Base-by-base conservation (phyloP, 2,888 invertebrate genomes). In the Campoletis raptor region DNA sequence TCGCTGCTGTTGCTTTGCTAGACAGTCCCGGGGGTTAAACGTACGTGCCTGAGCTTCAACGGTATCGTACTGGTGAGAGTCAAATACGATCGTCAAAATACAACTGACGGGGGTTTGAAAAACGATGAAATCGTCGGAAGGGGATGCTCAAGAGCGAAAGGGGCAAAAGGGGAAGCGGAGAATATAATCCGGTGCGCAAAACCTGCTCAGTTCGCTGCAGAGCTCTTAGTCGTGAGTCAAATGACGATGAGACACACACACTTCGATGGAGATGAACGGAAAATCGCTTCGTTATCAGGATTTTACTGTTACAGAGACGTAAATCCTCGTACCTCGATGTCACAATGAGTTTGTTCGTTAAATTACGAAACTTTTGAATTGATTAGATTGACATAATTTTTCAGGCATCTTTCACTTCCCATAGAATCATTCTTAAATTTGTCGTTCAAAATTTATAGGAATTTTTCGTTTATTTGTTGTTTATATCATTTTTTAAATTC, bases 51-150 rank as follows among this genome's bases (percentile, higher is more conserved):
- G 76, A 78, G 81, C 81, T 81, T 57, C 72, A 87, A 87, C 79
- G 73, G 64, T 85, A 72, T 79, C 61, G 69, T 66, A 69, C 52
- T 24, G 70, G 57, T 67, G 54, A 79, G 79, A 87, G 57, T 85
- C 81, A 85, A 87, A 87, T 82, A 82, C 82, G 79, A 87, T 87
- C 85, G 87, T 85, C 87, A 85, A 85, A 87, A 87, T 77, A 82
- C 87, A 76, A 87, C 78, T 69, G 79, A 67, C 70, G 80, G 70
- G 42, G 37, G 24, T 40, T 67, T 24, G n/a, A 40, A 45, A 52
- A 45, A 30, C 10, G 36, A 15, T 9, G 37, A 10, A 2, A 30
- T 30, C 2, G 30, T 30, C 2, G 30, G 40, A 37, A 40, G 24
- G 69, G 69, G 69, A 21, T 24, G 30, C 18, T 18, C 10, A 24